Evolutionary conservation across 2,113 vertebrate species (phyloP).

Genomic region (Nothocercus julius): DNA sequence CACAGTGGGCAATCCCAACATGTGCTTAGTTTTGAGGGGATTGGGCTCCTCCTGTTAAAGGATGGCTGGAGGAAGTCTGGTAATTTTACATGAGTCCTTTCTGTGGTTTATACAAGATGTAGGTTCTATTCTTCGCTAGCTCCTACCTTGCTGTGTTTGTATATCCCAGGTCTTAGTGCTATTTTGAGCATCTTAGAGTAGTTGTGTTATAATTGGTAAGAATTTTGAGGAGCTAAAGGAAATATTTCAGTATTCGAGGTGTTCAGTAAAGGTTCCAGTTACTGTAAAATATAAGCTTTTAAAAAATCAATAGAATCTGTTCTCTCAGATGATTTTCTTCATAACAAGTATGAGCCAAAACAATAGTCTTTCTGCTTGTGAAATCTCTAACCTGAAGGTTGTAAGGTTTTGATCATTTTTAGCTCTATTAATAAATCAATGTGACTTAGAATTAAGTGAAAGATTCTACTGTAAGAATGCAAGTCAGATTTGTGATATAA

Average conservation of each 20-base stretch:
- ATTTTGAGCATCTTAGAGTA: background rate
- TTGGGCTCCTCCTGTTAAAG: fast-evolving
- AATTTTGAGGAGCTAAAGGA: background rate
- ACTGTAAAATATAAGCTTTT: background rate
- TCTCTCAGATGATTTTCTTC: background rate
- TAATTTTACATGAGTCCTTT: background rate
- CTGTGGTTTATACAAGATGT: background rate
- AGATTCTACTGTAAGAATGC: background rate
- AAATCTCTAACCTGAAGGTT: background rate
- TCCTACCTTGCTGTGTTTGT: background rate
- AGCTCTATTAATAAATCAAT: background rate
- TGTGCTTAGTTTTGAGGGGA: background rate
- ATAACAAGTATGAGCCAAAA: background rate
- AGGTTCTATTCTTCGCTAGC: background rate
- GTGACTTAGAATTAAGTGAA: background rate
- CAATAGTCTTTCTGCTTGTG: background rate
- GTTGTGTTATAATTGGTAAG: background rate
- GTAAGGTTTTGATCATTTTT: background rate
- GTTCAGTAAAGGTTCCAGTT: background rate
- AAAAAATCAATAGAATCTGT: background rate
- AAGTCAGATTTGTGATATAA: background rate
- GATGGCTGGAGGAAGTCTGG: background rate
- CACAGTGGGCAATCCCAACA: background rate
- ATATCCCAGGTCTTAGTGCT: background rate
- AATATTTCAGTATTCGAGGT: background rate